These are phyloP conservation scores for Chaetops frenatus DNA, from an alignment of 2,113 vertebrate genomes.

Conservation along the genomic window DNA sequence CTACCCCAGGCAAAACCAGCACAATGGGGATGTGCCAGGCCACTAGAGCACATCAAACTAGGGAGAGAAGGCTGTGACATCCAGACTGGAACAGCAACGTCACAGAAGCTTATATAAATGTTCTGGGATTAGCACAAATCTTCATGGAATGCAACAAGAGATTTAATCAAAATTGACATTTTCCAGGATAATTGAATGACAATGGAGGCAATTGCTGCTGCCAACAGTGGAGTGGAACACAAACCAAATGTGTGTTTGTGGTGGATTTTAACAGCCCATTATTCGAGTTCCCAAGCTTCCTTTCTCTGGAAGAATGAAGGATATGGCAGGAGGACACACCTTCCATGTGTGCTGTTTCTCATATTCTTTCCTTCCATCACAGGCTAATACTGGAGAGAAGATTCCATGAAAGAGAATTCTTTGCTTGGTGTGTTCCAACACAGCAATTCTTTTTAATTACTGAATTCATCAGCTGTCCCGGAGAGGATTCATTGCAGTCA, in stretches of 20 bases:
- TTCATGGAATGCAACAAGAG: neutral
- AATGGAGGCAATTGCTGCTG: neutral
- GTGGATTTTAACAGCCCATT: neutral
- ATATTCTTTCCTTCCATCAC: neutral
- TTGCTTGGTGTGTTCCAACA: neutral
- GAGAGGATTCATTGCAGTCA: neutral
- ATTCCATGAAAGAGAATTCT: neutral
- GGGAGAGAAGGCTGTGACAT: neutral
- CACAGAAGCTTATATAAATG: neutral
- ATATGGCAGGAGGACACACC: neutral
- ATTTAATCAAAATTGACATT: conserved; percentile 36
- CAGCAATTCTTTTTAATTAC: neutral
- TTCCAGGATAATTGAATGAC: neutral
- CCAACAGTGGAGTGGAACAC: neutral
- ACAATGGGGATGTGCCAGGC: neutral
- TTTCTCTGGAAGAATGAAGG: neutral
- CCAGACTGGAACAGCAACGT: neutral
- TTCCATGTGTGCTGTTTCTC: neutral
- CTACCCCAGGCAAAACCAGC: neutral
- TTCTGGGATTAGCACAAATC: neutral
- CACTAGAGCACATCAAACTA: accelerated
- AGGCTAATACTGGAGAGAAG: neutral
- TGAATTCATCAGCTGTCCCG: neutral
- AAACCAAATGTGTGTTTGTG: neutral
- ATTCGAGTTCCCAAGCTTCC: neutral